Evolutionary conservation across 2,113 vertebrate species (phyloP), one percentile per base, ranked within the genome.

Genomic region (Terrapene triunguis): DNA sequence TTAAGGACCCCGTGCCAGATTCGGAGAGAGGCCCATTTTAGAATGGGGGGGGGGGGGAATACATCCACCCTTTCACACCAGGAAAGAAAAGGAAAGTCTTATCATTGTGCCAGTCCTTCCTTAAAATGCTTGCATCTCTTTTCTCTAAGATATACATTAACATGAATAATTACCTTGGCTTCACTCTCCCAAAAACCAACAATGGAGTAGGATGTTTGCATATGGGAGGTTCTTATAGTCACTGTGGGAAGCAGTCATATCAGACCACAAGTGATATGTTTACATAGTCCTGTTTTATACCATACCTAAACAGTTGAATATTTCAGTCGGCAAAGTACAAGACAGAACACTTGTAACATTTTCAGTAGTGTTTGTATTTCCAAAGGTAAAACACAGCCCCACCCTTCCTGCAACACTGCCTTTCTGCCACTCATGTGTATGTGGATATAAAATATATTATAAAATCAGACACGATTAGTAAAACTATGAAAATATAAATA

Each of bases 131-230:
- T 96, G 83, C 38, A 82, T 82, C 78, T 92, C n/a, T 95, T 95
- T 95, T 82, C 81, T 86, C 89, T 85, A 27, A 80, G 82, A 83
- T 80, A 82, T 89, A 42, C 74, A 55, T 80, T 59, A 91, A 72
- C 55, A 42, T 91, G 79, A 96, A 94, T 81, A 94, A 48, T 94
- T 96, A 94, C 42, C 38, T 94, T 96, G 92, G 83, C 91, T 88
- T 93, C 85, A 59, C 13, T 62, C 42, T 94, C 24, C 69, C 74
- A 78, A 25, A 69, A 89, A 47, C 6, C 51, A 51, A 78, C 78
- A 82, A 32, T 0, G 44, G 79, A 48, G 78, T 78, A 96, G 72
- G 79, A 83, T 88, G 85, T 88, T 97, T 89, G 80, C 1, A 3
- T 85, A 44, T 83, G 13, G 25, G 10, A 72, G 48, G 83, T 27